phyloP scores from a whole-genome alignment of 2,888 invertebrate species.

The Drosophila formosana region DNA sequence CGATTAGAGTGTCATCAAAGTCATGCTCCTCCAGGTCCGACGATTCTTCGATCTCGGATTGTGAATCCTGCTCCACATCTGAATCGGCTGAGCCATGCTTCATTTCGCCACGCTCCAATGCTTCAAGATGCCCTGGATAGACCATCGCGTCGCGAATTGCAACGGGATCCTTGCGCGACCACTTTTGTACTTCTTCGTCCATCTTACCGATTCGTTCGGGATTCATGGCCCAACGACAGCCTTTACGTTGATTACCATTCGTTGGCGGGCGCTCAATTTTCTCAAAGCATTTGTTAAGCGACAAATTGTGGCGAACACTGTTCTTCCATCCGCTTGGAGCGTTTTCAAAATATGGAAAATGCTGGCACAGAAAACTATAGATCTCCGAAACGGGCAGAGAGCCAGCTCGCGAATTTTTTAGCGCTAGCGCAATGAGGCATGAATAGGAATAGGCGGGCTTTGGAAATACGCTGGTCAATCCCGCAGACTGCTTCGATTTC shows the following conservation, averaged over 20 bases:
- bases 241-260: conserved; percentile 93
- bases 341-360: conserved; percentile 99
- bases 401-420: conserved; percentile 97
- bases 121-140: conserved; percentile 94
- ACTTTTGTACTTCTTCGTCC: conserved; percentile 99
- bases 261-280: conserved; percentile 98
- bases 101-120: conserved; percentile 94
- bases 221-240: conserved; percentile 98
- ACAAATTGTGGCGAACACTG: conserved; percentile 98
- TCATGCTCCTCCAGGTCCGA: conserved; percentile 88
- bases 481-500: conserved; percentile 69
- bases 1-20: conserved; percentile 86
- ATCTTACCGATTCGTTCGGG: conserved; percentile 97
- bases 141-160: conserved; percentile 97
- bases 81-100: conserved; percentile 90
- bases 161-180: conserved; percentile 97
- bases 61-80: conserved; percentile 86
- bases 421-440: conserved; percentile 98
- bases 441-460: conserved; percentile 99
- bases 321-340: conserved; percentile 99
- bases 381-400: conserved; percentile 99
- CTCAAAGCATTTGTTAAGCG: conserved; percentile 98
- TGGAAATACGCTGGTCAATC: conserved; percentile 88
- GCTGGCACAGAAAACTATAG: conserved; percentile 99
- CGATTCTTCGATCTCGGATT: conserved; percentile 85